Percentiles rank a stretch among this genome's conserved stretches.
Conservation (phyloP, 2,797 vertebrate species). For the Sebastiscus albofasciatus region DNA sequence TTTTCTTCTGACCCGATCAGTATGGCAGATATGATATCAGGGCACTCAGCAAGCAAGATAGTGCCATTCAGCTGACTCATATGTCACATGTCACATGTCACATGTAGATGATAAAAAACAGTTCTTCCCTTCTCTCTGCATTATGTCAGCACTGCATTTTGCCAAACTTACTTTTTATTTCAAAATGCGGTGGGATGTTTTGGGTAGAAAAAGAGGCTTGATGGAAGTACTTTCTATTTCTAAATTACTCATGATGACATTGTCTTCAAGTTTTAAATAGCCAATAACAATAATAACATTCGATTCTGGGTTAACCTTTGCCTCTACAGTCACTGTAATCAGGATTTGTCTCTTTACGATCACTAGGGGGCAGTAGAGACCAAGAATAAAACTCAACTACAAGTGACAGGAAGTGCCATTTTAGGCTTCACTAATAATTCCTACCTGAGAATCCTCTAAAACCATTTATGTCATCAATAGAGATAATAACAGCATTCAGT, state of each 20-base stretch:
- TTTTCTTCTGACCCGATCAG: background rate
- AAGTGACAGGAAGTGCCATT: background rate
- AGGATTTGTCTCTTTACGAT: background rate
- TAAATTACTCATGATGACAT: background rate
- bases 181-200: background rate
- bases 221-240: background rate
- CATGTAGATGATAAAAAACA: background rate
- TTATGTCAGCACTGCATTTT: background rate
- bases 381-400: conserved; percentile 23
- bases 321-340: background rate
- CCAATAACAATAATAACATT: background rate
- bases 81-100: conserved; percentile 7
- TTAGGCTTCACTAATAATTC: background rate
- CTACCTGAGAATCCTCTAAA: conserved; percentile 15
- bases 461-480: background rate
- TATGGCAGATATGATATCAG: conserved; percentile 31
- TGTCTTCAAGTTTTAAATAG: background rate
- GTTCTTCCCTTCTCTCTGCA: background rate
- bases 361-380: conserved; percentile 73
- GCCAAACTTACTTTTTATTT: background rate
- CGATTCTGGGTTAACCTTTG: background rate
- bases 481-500: background rate
- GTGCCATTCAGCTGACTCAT: conserved; percentile 32
- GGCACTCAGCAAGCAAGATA: conserved; percentile 24
- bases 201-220: background rate